phyloP scores from a whole-genome alignment of 2,797 vertebrate species.

The Chloroceryle amazona region DNA sequence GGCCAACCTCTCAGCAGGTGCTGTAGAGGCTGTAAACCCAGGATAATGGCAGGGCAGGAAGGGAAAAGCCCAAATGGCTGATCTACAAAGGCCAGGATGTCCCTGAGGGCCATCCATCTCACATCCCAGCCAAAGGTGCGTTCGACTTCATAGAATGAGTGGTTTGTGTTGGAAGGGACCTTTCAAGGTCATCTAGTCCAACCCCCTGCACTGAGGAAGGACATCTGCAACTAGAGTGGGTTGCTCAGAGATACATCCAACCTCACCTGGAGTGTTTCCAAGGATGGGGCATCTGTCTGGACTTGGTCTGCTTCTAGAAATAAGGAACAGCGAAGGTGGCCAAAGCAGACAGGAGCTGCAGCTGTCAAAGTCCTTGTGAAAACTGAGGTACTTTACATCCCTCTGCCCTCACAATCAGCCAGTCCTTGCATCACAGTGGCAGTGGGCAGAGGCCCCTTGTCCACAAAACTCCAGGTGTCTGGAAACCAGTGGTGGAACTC shows the following conservation, averaged over 20 bases:
- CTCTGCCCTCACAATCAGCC: neutral
- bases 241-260: neutral
- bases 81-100: neutral
- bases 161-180: neutral
- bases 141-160: neutral
- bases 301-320: neutral
- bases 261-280: neutral
- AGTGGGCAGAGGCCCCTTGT: fast-evolving
- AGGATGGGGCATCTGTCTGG: neutral
- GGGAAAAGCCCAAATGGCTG: neutral
- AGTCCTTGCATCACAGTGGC: neutral
- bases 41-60: neutral
- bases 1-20: neutral
- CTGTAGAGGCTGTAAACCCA: neutral
- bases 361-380: neutral
- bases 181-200: neutral
- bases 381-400: neutral
- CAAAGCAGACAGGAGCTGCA: neutral
- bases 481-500: fast-evolving
- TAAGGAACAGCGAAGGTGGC: neutral
- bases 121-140: fast-evolving
- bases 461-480: neutral
- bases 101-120: neutral
- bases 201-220: neutral
- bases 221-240: neutral